Percentiles rank a stretch among this genome's conserved stretches.
Evolutionary conservation across 2,113 vertebrate species (phyloP).

Genomic region (Marmota flaviventris): DNA sequence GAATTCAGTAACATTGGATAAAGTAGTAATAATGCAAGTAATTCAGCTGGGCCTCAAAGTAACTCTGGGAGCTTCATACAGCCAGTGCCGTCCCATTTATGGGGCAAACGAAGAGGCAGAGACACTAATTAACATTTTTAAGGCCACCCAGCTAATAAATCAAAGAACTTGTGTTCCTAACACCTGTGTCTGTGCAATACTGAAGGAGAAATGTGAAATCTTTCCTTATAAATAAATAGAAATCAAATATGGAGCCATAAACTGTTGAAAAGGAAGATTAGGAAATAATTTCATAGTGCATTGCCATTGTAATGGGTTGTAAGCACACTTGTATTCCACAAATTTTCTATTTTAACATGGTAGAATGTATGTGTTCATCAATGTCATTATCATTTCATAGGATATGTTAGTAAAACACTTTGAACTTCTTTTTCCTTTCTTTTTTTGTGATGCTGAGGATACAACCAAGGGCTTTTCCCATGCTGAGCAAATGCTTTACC

Average conservation of each 20-base stretch:
- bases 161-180: neutral
- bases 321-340: neutral
- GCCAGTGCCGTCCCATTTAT: neutral
- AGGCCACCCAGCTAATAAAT: neutral
- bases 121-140: neutral
- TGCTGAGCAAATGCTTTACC: too few relatives aligned
- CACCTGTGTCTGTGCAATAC: neutral
- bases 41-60: too few relatives aligned
- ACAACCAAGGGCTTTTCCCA: too few relatives aligned
- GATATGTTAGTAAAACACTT: neutral
- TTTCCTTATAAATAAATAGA: neutral
- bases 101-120: slow-evolving; percentile 85
- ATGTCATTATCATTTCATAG: neutral
- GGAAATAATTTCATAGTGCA: neutral
- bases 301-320: neutral
- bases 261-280: neutral
- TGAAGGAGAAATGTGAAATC: neutral
- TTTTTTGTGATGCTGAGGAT: neutral
- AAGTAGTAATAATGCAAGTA: too few relatives aligned
- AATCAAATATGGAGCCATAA: neutral
- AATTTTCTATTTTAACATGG: neutral
- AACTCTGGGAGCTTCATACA: too few relatives aligned
- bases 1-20: too few relatives aligned
- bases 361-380: neutral
- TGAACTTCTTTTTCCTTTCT: neutral